These are phyloP conservation scores for Acyrthosiphon pisum DNA, from an alignment of 1,140 invertebrate species.

Conservation along the genomic window DNA sequence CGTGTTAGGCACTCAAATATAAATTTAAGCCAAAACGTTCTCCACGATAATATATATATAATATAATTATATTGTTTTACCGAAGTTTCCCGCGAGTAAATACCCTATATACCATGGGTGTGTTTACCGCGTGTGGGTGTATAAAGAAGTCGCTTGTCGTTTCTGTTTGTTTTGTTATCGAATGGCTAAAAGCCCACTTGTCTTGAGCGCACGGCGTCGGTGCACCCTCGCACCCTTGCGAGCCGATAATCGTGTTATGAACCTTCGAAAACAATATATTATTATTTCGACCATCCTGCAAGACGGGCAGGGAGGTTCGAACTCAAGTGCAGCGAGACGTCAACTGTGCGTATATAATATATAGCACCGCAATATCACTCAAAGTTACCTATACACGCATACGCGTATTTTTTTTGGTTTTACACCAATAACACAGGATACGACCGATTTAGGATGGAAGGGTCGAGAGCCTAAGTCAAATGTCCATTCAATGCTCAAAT, in stretches of 20 bases:
- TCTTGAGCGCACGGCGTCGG: not conserved
- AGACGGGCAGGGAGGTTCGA: not conserved
- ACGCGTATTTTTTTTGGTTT: not conserved
- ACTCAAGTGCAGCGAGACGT: not conserved
- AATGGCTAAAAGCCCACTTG: slow-evolving; percentile 53
- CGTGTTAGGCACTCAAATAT: not conserved
- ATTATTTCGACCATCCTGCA: not conserved
- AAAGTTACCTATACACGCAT: not conserved
- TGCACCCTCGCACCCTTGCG: not conserved
- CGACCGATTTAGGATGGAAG: not conserved
- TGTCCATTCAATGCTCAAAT: not conserved
- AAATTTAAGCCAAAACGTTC: not conserved
- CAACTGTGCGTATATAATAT: not conserved
- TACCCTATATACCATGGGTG: not conserved
- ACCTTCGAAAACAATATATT: slow-evolving; percentile 43
- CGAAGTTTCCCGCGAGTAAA: not conserved
- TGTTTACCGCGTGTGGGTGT: not conserved
- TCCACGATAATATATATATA: not conserved
- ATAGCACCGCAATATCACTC: not conserved
- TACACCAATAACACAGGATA: not conserved
- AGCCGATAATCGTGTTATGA: slow-evolving; percentile 39
- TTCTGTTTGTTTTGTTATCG: slow-evolving; percentile 52
- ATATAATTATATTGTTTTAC: not conserved
- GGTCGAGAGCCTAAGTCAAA: not conserved
- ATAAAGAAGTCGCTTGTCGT: slow-evolving; percentile 35